phyloP scores from a whole-genome alignment of 2,797 vertebrate genomes.

The Chelmon rostratus region DNA sequence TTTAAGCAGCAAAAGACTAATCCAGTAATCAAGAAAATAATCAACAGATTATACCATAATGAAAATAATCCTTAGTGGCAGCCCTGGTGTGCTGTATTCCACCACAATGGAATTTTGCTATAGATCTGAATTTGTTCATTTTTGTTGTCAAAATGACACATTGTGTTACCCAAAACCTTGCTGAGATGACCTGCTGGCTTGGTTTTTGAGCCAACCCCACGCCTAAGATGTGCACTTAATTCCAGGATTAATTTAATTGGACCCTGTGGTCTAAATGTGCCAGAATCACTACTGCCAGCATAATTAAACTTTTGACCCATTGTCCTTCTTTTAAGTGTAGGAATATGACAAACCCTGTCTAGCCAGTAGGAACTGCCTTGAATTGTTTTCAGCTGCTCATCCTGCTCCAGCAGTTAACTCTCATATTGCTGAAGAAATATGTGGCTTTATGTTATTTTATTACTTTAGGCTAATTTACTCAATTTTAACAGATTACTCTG shows the following conservation, averaged over 20 bases:
- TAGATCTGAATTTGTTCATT: not conserved
- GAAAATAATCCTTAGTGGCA: not conserved
- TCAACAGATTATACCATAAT: no score
- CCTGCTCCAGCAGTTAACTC: not conserved
- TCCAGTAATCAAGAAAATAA: no score
- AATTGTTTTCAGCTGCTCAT: not conserved
- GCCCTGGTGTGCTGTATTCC: not conserved
- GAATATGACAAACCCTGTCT: not conserved
- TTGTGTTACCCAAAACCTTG: not conserved
- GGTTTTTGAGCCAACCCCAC: not conserved
- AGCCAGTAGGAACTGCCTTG: not conserved
- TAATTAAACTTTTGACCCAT: not conserved
- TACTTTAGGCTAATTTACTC: not conserved
- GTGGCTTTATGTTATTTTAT: not conserved
- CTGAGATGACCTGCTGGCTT: not conserved
- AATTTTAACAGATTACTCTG: not conserved
- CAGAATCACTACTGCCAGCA: not conserved
- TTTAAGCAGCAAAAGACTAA: no score
- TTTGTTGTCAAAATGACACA: not conserved
- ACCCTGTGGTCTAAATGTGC: not conserved
- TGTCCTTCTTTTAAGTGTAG: not conserved
- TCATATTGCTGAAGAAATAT: not conserved
- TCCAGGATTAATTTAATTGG: not conserved
- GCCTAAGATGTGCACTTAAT: not conserved
- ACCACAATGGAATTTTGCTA: not conserved